phyloP scores from a whole-genome alignment of 2,113 vertebrate genomes.

The Ellobius talpinus region DNA sequence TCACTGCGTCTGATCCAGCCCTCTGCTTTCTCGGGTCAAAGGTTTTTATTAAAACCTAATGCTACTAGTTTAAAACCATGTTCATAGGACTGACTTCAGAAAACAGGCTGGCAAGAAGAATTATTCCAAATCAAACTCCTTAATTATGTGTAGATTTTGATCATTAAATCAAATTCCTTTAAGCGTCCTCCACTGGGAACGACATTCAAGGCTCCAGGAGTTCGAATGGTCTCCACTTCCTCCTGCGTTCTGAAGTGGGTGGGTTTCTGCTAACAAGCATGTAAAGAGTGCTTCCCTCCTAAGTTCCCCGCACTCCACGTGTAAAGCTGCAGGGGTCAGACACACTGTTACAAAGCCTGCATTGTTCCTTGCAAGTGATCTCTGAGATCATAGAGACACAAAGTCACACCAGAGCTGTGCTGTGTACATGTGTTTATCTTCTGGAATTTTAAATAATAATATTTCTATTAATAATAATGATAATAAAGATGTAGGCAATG shows the following conservation, averaged over 20 bases:
- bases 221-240: neutral
- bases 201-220: neutral
- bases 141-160: neutral
- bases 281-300: neutral
- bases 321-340: constrained; percentile 7
- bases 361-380: constrained; percentile 58
- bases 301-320: neutral
- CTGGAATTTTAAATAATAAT: constrained; percentile 19
- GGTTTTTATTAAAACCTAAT: neutral
- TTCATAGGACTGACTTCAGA: neutral
- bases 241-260: neutral
- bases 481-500: neutral
- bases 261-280: neutral
- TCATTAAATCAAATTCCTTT: neutral
- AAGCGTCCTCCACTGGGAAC: neutral
- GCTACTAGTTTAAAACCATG: constrained; percentile 20
- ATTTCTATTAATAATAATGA: neutral
- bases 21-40: neutral
- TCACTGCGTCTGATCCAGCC: neutral
- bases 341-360: constrained; percentile 26
- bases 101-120: neutral
- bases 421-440: constrained; percentile 31
- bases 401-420: constrained; percentile 16
- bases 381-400: constrained; percentile 63
- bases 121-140: neutral